Base-by-base conservation (phyloP, 2,888 invertebrate genomes). In the Caenorhabditis uteleia region DNA sequence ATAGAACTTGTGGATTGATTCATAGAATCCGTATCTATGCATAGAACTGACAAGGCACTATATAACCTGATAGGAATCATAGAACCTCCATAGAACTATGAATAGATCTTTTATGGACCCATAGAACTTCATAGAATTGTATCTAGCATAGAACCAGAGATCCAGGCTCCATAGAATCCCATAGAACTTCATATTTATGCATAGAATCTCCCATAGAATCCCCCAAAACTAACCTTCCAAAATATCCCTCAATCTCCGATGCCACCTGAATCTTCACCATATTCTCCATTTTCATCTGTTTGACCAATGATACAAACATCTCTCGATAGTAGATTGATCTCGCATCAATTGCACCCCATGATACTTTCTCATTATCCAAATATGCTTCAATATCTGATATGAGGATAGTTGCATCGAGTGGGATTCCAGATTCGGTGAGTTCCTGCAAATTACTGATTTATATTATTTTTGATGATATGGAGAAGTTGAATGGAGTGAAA, bases 361-460 rank as follows among this genome's bases (percentile, higher is more conserved):
- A 33, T 0, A 70, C 64, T 47, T 82, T 82, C 33, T 77, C 77
- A 33, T 74, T 73, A 48, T 82, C 82, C 40, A 82, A 59, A 59
- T 75, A 82, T 1, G 76, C 80, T 56, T 77, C 81, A 40, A 82
- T 62, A 49, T 75, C 77, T 16, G 81, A 81, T 16, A 82, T 51
- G 3, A 82, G 54, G 21, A 82, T 42, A 2, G 62, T 65, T 16
- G 51, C 64, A 21, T 42, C 43, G 8, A 74, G 26, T 27, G 62
- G 57, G 7, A 74, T 20, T 12, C 72, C 72, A 1, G 57, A 33
- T 14, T 50, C 50, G 8, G 39, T 10, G 10, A 68, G 42, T 25
- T 47, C 16, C 57, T 71, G 46, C 12, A 66, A 48, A 8, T 23
- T n/a, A 36, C n/a, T n/a, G n/a, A n/a, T n/a, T n/a, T n/a, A n/a